Evolutionary conservation across 2,888 invertebrate species (phyloP), one percentile per base, ranked within the genome.

Genomic region (Drosophila tripunctata): DNA sequence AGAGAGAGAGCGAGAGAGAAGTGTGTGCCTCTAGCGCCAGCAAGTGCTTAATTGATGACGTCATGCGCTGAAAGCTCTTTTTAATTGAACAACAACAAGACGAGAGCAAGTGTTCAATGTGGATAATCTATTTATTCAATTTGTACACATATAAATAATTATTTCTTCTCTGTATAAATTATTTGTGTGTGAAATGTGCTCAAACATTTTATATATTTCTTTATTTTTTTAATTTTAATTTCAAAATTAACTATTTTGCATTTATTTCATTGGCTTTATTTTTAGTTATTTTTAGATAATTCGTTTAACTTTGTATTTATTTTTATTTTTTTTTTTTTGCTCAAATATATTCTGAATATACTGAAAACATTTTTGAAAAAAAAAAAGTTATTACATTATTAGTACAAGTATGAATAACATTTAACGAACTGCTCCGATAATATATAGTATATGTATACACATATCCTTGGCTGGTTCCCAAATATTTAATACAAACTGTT

Each of bases 141-240:
- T 57, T 62, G 52, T 75, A 75, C 75, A 69, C 75, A 63, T 41
- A 51, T 58, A 62, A 52, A 62, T 57, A 58, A 55, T 38, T 72
- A 63, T 43, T 58, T 38, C 21, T 33, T 47, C n/a, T 30, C 33
- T 48, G 21, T 33, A 45, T 73, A 45, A 45, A 43, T 50, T 45
- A 27, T 60, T 68, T 33, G 40, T 50, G 15, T 31, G 21, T 67
- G 31, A 40, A 47, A 55, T 47, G 38, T 58, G 54, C 33, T 45
- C 22, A 50, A 50, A 58, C 17, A 44, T 33, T 67, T 48, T 41
- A n/a, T n/a, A n/a, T n/a, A n/a, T n/a, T n/a, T n/a, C n/a, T n/a
- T n/a, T n/a, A n/a, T 3, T 4, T 54, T 27, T 27, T 27, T 27
- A 27, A 8, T n/a, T 27, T 38, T 38, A n/a, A 48, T 55, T 54